Conservation (phyloP, 2,888 invertebrate species). For the Troides oblongomaculatus region DNA sequence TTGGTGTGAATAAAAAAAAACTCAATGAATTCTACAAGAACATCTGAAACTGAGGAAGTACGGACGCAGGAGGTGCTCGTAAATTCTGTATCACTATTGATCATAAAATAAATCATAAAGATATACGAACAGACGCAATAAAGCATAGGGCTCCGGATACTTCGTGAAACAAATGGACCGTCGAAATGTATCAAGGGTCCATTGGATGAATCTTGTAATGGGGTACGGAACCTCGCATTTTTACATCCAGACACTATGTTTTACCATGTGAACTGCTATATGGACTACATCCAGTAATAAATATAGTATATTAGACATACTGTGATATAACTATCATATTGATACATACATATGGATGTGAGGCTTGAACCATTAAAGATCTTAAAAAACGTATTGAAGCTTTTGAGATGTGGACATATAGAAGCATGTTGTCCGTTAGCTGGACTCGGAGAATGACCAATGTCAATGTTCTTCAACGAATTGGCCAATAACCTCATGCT, state of each 20-base stretch:
- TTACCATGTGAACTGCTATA: not conserved
- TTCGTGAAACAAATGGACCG: slow-evolving; percentile 23
- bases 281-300: not conserved
- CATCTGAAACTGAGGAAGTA: not conserved
- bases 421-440: too few species aligned
- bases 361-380: too few species aligned
- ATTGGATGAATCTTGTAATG: slow-evolving; percentile 2
- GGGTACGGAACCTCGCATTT: not conserved
- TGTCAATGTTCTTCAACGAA: too few species aligned
- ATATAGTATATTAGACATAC: too few species aligned
- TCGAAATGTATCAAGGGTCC: slow-evolving; percentile 11
- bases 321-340: too few species aligned
- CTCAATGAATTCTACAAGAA: not conserved
- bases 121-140: slow-evolving; percentile 21
- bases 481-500: too few species aligned
- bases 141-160: slow-evolving; percentile 15
- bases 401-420: too few species aligned
- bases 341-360: too few species aligned
- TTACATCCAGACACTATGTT: not conserved
- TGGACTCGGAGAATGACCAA: too few species aligned
- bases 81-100: slow-evolving; percentile 12
- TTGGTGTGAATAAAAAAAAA: not conserved
- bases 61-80: slow-evolving; percentile 1
- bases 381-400: too few species aligned
- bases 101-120: slow-evolving; percentile 26